These are phyloP conservation scores for Bubalus kerabau DNA, from an alignment of 2,113 vertebrate genomes.

Conservation along the genomic window DNA sequence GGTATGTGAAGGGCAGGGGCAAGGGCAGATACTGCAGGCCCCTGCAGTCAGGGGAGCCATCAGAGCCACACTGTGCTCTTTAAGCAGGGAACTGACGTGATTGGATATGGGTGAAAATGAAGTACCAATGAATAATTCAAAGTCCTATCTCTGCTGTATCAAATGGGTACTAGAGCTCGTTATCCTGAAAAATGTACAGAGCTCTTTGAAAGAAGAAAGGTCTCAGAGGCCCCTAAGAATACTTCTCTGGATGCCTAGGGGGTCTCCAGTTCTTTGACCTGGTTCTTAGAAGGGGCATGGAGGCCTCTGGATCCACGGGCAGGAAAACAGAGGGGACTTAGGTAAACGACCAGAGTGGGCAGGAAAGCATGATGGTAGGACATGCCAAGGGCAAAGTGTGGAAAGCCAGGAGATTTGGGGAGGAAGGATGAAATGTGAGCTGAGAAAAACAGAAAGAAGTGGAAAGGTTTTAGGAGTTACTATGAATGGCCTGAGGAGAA, in stretches of 20 bases:
- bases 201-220: background rate
- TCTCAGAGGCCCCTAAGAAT: background rate
- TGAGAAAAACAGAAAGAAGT: background rate
- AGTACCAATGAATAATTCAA: conserved; percentile 31
- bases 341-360: background rate
- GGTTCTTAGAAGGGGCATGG: background rate
- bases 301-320: background rate
- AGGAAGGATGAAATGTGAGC: background rate
- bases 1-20: background rate
- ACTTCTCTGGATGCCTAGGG: background rate
- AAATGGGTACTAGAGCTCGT: background rate
- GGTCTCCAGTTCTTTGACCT: background rate
- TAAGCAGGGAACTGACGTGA: background rate
- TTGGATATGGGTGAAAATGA: background rate
- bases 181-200: background rate
- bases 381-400: background rate
- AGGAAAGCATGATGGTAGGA: background rate
- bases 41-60: background rate
- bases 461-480: background rate
- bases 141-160: background rate
- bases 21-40: background rate
- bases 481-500: background rate
- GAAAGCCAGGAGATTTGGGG: background rate
- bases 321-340: background rate
- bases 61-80: background rate